These are phyloP conservation scores for Peromyscus eremicus DNA, from an alignment of 2,797 vertebrate genomes.

Conservation along the genomic window DNA sequence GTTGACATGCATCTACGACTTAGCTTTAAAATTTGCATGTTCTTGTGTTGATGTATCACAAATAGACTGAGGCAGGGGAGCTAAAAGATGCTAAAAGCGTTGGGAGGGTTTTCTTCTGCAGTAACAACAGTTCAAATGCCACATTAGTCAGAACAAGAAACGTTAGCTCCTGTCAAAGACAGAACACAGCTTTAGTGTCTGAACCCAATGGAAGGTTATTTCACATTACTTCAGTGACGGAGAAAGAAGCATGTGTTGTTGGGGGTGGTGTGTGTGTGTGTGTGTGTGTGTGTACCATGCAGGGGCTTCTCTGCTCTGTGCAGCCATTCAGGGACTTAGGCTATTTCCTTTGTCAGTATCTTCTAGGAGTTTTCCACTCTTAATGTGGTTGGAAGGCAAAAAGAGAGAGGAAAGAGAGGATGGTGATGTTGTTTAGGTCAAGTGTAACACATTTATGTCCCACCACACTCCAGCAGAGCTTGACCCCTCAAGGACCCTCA, in stretches of 20 bases:
- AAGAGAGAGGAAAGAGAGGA: background rate
- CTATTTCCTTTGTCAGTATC: background rate
- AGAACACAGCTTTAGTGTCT: background rate
- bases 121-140: background rate
- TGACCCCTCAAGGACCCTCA: background rate
- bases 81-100: background rate
- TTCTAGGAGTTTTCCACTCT: background rate
- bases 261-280: background rate
- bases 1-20: background rate
- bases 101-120: background rate
- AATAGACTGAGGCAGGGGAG: slow-evolving; percentile 21
- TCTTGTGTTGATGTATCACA: background rate
- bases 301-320: background rate
- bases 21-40: slow-evolving; percentile 24
- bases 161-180: background rate
- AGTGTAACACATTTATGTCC: background rate
- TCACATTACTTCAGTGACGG: background rate
- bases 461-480: background rate
- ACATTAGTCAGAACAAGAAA: background rate
- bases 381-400: background rate
- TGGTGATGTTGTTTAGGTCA: background rate
- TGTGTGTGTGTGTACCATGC: no score
- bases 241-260: background rate
- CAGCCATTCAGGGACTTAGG: background rate
- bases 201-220: background rate